phyloP scores from a whole-genome alignment of 2,797 vertebrate genomes.

The Phalanger gymnotis region DNA sequence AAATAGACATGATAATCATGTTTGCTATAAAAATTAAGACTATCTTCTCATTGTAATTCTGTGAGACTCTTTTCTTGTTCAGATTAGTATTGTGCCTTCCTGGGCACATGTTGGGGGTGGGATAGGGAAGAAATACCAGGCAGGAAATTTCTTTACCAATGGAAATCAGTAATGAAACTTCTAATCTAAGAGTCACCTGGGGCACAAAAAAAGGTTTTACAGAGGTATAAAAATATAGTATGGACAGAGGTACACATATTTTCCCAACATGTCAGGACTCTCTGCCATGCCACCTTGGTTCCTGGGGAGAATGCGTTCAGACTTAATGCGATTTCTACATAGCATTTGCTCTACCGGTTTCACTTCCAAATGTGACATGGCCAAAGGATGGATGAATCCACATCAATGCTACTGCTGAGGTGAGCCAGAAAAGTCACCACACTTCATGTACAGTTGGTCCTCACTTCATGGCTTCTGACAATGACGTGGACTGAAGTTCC shows the following conservation, averaged over 20 bases:
- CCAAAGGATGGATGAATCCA: not conserved
- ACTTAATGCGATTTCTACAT: not conserved
- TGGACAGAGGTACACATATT: not conserved
- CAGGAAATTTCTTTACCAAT: not conserved
- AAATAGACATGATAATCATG: not conserved
- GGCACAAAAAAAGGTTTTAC: not conserved
- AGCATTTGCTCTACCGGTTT: not conserved
- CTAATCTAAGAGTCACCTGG: not conserved
- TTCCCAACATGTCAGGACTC: not conserved
- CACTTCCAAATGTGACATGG: not conserved
- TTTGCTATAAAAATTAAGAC: not conserved
- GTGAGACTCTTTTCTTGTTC: not conserved
- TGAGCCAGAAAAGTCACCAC: not conserved
- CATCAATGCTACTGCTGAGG: not conserved
- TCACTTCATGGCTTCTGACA: not conserved
- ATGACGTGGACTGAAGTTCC: not conserved
- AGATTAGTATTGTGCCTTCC: not conserved
- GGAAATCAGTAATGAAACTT: not conserved
- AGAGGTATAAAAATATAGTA: not conserved
- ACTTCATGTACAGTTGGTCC: not conserved
- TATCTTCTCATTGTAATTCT: not conserved
- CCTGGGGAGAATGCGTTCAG: not conserved
- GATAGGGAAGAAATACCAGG: not conserved
- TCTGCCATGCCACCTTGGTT: not conserved
- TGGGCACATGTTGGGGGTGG: not conserved